Evolutionary conservation across 2,113 vertebrate genomes (phyloP), one percentile per base, ranked within the genome.

Genomic region (Alaudala cheleensis): DNA sequence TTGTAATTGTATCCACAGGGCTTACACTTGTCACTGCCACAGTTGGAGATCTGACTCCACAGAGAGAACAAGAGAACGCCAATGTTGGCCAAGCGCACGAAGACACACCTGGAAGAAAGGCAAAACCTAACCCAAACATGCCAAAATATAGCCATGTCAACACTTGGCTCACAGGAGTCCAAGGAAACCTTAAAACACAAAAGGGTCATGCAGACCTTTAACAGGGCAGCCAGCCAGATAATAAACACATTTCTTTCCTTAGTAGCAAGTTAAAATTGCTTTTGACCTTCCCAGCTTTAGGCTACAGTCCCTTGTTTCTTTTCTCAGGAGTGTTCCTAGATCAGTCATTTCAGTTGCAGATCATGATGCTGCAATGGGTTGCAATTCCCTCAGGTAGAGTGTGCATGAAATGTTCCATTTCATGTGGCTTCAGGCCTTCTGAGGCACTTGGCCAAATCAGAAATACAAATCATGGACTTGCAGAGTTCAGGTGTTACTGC

Each of bases 61-160:
- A 99, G 98, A 0, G 99, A 99, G 96, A 99, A 97, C 47, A 99
- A 97, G 78, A 99, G 97, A 71, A 99, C 99, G 2, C 96, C 98
- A 7, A 99, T 98, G 90, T 97, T 99, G 95, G 99, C 99, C 98
- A 99, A 90, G 5, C 99, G 97, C 97, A 99, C 97, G 40, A 99
- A 99, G 83, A 99, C 98, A 83, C 99, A 99, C 97, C 99, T 99
- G 94, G 31, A 88, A 34, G 44, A 71, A 60, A 78, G 42, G 83
- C 20, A 73, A 82, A 86, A 60, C 10, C 29, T 54, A 33, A 58
- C 47, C 49, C 44, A 87, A 81, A 64, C 12, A 12, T 58, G 20
- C 49, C 22, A 31, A 44, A 76, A 83, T 65, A 34, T 0, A 49
- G n/a, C 31, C 57, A 42, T 17, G 37, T 29, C 56, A 61, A 65